Conservation (phyloP, 2,888 invertebrate species). For the Hipparchia semele region DNA sequence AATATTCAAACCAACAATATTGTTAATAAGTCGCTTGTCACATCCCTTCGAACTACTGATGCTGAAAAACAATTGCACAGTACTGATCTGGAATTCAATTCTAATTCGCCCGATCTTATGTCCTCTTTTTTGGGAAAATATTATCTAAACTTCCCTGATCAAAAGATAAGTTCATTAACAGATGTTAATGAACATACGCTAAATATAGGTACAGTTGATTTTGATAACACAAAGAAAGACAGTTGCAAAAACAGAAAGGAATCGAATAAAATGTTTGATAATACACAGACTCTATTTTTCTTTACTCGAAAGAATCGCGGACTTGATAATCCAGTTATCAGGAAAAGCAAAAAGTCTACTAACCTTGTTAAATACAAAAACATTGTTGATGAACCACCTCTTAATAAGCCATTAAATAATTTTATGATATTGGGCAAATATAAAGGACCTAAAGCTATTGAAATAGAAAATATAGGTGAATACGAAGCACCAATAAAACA, state of each 20-base stretch:
- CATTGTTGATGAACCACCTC: constrained; percentile 55
- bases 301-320: constrained; percentile 53
- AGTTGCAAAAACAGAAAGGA: constrained; percentile 19
- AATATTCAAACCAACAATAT: constrained; percentile 16
- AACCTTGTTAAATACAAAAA: constrained; percentile 71
- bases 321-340: constrained; percentile 48
- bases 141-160: constrained; percentile 39
- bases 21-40: constrained; percentile 42
- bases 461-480: constrained; percentile 32
- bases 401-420: constrained; percentile 56
- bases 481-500: constrained; percentile 43
- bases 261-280: constrained; percentile 16
- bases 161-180: background rate
- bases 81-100: constrained; percentile 54
- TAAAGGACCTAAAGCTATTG: constrained; percentile 36
- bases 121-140: constrained; percentile 42
- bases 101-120: constrained; percentile 40
- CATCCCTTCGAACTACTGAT: constrained; percentile 47
- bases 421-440: constrained; percentile 59
- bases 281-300: constrained; percentile 51
- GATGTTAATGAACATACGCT: background rate
- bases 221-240: constrained; percentile 1
- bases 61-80: constrained; percentile 57
- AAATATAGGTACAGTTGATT: background rate
- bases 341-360: constrained; percentile 66